A percentile compares a stretch with the other conserved stretches of the same genome.
Evolutionary conservation across 2,113 vertebrate species (phyloP).

Genomic region (Vulpes vulpes): DNA sequence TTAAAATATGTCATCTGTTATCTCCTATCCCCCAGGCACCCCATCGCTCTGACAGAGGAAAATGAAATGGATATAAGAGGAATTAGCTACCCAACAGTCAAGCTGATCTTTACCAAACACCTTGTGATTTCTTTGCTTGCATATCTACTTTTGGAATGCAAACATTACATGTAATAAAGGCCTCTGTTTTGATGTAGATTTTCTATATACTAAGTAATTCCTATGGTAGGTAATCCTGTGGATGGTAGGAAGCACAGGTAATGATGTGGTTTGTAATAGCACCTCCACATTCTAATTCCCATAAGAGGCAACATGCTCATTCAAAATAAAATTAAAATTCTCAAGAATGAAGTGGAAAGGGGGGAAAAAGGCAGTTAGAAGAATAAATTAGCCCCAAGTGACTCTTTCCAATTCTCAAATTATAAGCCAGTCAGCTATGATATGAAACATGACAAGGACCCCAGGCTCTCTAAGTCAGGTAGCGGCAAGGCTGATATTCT

Average conservation of each 20-base stretch:
- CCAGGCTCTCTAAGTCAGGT: neutral
- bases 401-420: slow-evolving; percentile 72
- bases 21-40: neutral
- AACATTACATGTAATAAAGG: neutral
- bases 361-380: slow-evolving; percentile 50
- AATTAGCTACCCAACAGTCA: neutral
- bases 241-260: neutral
- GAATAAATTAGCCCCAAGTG: slow-evolving; percentile 75
- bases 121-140: neutral
- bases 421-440: slow-evolving; percentile 41
- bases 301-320: neutral
- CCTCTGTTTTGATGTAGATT: neutral
- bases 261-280: neutral
- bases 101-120: slow-evolving; percentile 29
- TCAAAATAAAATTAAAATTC: slow-evolving; percentile 74
- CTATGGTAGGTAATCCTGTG: neutral
- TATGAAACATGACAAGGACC: neutral
- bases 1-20: slow-evolving; percentile 6
- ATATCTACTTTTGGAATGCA: neutral
- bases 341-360: slow-evolving; percentile 27
- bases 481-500: neutral
- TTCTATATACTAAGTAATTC: neutral
- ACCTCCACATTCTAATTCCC: slow-evolving; percentile 17
- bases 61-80: slow-evolving; percentile 2
- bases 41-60: slow-evolving; percentile 33